phyloP scores from a whole-genome alignment of 2,113 vertebrate species.

The Mirounga angustirostris region DNA sequence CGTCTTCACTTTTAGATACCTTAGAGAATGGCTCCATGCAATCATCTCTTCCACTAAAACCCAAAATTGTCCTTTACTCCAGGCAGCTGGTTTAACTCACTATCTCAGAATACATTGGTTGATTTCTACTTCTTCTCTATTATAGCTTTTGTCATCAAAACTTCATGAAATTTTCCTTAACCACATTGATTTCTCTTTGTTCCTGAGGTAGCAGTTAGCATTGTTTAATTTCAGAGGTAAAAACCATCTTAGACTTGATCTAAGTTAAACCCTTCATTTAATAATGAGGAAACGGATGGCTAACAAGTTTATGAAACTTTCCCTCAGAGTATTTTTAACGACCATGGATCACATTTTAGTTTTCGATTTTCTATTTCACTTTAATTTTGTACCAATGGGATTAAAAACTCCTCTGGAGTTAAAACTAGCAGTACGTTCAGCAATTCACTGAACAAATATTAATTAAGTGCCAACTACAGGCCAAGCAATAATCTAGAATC shows the following conservation, averaged over 20 bases:
- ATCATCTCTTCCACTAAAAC: not conserved
- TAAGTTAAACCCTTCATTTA: conserved; percentile 65
- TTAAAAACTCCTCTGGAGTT: conserved; percentile 46
- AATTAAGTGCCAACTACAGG: conserved; percentile 35
- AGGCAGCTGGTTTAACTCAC: not conserved
- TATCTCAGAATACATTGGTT: not conserved
- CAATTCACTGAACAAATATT: conserved; percentile 62
- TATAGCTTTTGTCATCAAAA: conserved; percentile 11
- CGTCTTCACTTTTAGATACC: not conserved
- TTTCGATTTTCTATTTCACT: conserved; percentile 65
- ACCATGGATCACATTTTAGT: conserved; percentile 52
- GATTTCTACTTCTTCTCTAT: not conserved
- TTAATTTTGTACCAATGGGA: conserved; percentile 65
- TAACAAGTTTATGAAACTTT: conserved; percentile 41
- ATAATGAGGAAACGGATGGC: conserved; percentile 58
- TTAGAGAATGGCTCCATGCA: not conserved
- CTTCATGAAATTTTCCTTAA: not conserved
- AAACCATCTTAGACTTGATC: conserved; percentile 51
- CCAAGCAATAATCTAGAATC: conserved; percentile 20
- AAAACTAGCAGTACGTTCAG: conserved; percentile 53
- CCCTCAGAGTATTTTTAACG: conserved; percentile 70
- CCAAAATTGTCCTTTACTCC: not conserved
- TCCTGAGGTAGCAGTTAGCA: conserved; percentile 68
- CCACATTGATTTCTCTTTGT: conserved; percentile 8
- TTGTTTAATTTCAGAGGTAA: conserved; percentile 62